These are phyloP conservation scores for Drosophila recens DNA, from an alignment of 2,888 invertebrate genomes.

Conservation along the genomic window DNA sequence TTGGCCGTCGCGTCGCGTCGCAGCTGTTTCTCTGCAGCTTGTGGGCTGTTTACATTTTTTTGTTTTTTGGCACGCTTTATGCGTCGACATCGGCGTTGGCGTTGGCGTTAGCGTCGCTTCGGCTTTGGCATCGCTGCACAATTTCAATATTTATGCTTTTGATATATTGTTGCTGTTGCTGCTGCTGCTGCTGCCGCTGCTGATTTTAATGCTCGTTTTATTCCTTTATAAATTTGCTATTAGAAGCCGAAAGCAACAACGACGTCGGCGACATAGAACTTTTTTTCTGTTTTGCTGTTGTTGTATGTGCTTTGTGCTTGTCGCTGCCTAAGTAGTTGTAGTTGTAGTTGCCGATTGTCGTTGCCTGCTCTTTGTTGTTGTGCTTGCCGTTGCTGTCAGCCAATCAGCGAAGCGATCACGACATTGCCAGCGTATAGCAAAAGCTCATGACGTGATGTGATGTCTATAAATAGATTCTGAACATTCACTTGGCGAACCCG, in stretches of 20 bases:
- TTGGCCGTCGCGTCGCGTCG: not conserved
- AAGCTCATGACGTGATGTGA: constrained; percentile 54
- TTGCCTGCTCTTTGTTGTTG: constrained; percentile 42
- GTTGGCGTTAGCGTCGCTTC: constrained; percentile 16
- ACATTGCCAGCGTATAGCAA: constrained; percentile 57
- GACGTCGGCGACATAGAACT: constrained; percentile 69
- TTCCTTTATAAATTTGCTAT: constrained; percentile 73
- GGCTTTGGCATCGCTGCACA: constrained; percentile 48
- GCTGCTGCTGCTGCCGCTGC: constrained; percentile 29
- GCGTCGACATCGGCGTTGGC: constrained; percentile 30
- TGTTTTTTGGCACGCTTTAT: constrained; percentile 57
- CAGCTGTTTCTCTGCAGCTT: constrained; percentile 29
- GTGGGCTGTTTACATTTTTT: constrained; percentile 50
- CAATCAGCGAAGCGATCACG: constrained; percentile 64
- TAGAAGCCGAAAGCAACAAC: constrained; percentile 65
- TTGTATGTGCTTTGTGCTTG: constrained; percentile 54
- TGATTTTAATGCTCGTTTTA: constrained; percentile 71
- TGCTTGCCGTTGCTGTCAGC: constrained; percentile 32
- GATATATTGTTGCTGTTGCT: constrained; percentile 28
- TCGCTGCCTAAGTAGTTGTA: constrained; percentile 51
- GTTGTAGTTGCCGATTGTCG: constrained; percentile 46
- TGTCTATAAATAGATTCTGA: constrained; percentile 65
- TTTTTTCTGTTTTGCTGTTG: constrained; percentile 42
- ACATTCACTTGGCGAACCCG: constrained; percentile 67
- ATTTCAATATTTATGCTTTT: constrained; percentile 53